Conservation (phyloP, 1,140 invertebrate genomes). For the Whitmania pigra region DNA sequence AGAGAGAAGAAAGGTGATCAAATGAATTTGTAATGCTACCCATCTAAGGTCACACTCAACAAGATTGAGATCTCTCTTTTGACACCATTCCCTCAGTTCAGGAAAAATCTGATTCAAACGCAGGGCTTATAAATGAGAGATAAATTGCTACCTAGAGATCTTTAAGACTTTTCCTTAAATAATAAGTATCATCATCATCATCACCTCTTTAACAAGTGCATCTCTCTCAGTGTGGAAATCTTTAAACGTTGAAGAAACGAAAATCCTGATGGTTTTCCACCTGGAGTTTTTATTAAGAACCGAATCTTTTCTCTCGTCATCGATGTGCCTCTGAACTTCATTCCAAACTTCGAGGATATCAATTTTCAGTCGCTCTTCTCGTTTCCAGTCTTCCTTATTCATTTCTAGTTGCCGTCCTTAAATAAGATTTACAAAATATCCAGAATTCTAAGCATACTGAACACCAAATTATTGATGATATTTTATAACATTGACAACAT, state of each 20-base stretch:
- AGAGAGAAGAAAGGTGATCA: neutral
- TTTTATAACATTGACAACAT: too few relatives aligned
- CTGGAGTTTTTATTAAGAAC: conserved; percentile 20
- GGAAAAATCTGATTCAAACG: conserved; percentile 33
- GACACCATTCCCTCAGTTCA: conserved; percentile 36
- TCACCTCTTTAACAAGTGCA: conserved; percentile 38
- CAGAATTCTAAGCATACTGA: too few relatives aligned
- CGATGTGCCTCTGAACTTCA: conserved; percentile 9
- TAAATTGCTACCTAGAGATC: neutral
- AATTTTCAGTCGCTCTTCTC: neutral
- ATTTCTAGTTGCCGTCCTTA: too few relatives aligned
- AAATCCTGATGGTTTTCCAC: conserved; percentile 36
- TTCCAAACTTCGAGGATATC: conserved; percentile 13
- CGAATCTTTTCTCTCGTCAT: neutral
- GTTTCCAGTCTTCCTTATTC: conserved; percentile 1
- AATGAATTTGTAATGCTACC: conserved; percentile 29
- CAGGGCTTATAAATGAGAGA: conserved; percentile 1
- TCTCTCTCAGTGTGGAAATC: conserved; percentile 41
- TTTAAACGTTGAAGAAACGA: conserved; percentile 40
- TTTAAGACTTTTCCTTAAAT: neutral
- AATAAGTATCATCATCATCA: neutral
- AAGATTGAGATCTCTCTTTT: conserved; percentile 33
- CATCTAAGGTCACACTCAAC: conserved; percentile 38
- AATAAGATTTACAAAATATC: too few relatives aligned
- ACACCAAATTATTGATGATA: too few relatives aligned